Base-by-base conservation (phyloP, 2,797 vertebrate genomes). In the Neostethus bicornis region DNA sequence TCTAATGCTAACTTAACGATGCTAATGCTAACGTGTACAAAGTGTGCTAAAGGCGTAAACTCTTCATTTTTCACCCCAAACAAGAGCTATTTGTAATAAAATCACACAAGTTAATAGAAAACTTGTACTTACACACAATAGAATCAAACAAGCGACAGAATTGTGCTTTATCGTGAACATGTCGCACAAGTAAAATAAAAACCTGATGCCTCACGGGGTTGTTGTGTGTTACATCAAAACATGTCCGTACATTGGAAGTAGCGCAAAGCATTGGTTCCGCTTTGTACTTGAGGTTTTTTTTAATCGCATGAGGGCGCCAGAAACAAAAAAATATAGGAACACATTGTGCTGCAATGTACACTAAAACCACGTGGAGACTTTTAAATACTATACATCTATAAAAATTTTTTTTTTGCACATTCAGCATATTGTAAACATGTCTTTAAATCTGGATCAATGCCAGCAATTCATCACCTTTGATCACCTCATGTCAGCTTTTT, bases 141-240 rank as follows among this genome's bases (percentile, higher is more conserved):
- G 13, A 16, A 50, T 43, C 29, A 28, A 20, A 50, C 4, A 2
- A 46, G 14, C 20, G 1, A 7, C 11, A 3, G 45, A 53, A 28
- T 11, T 11, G 4, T 26, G 50, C 32, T 26, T 58, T 37, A 29
- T 21, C 34, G 49, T 6, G 58, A 78, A 84, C 81, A 81, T 86
- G 81, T 76, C 70, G 64, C 0, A 2, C 11, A 7, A 39, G 25
- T 24, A 23, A n/a, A n/a, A n/a, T n/a, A n/a, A n/a, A 19, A 52
- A 29, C 26, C 60, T 39, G 14, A 3, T 58, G 47, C 41, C 17
- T 23, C n/a, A 39, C 19, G 13, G 19, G 35, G 37, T 42, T 87
- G 70, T 87, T 86, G 53, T 85, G 87, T 88, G 88, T 86, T 64
- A 43, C 87, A 89, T 19, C 70, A 78, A 86, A 90, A 87, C 45